Base-by-base conservation (phyloP, 2,888 invertebrate species). In the Thera obeliscata region DNA sequence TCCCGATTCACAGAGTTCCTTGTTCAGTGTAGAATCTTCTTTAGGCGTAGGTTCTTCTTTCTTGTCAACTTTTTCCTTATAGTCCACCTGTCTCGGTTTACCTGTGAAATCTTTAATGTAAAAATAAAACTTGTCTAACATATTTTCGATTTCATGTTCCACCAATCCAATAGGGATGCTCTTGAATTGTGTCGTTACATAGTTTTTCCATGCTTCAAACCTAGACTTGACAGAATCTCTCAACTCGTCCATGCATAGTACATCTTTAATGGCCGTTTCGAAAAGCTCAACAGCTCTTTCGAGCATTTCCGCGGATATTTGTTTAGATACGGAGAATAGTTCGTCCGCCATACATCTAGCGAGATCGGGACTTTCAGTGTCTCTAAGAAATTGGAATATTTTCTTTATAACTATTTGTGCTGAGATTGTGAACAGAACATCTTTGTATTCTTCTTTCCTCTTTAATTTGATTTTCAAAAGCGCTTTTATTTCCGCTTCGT, bases 371-470 rank as follows among this genome's bases (percentile, higher is more conserved):
- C 82, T 87, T n/a, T 82, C 87, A 9, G 89, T 90, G 12, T 87
- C 85, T 50, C 89, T 91, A 0, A 90, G 74, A 75, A 90, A 88
- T 76, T 93, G 90, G 12, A 89, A 89, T 0, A 92, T 89, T 76
- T 89, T 91, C 59, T 88, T 90, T 0, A 89, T 88, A 41, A 91
- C 88, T 6, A 91, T 90, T 84, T 90, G 90, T 71, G 89, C 88
- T 0, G 90, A 87, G 71, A 89, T 86, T 0, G 89, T 89, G 70
- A 88, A 91, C 0, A 91, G 77, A 2, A 91, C 68, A 58, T 91
- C 89, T 74, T 90, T 89, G 33, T 87, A 88, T 7, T 89, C 88
- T 36, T 88, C 89, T n/a, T 86, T 88, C 9, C 81, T 82, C 54
- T 76, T 83, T 0, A 74, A 52, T 71, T 89, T 90, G 36, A 77